Evolutionary conservation across 2,113 vertebrate genomes (phyloP).

Genomic region (Rhinoptilus africanus): DNA sequence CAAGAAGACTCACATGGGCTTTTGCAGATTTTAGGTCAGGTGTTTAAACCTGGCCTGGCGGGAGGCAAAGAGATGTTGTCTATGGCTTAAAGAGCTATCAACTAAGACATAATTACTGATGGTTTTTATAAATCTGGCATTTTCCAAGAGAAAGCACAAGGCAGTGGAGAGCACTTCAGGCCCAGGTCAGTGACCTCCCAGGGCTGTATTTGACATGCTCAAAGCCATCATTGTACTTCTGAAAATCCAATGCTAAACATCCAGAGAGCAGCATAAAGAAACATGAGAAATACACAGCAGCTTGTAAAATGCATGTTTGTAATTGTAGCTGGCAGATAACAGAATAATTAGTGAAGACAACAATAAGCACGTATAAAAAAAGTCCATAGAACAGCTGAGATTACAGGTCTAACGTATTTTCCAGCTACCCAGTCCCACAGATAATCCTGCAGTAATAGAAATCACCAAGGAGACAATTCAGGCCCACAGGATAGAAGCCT

Average conservation of each 20-base stretch:
- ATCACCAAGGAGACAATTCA: not conserved
- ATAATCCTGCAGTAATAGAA: not conserved
- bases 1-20: accelerated
- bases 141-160: not conserved
- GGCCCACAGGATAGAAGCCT: not conserved
- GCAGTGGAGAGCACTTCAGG: not conserved
- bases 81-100: not conserved
- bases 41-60: not conserved
- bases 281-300: not conserved
- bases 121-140: not conserved
- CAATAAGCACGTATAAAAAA: not conserved
- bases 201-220: not conserved
- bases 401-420: slow-evolving; percentile 10
- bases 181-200: not conserved
- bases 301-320: not conserved
- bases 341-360: not conserved
- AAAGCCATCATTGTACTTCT: not conserved
- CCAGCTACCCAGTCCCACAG: not conserved
- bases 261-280: not conserved
- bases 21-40: not conserved
- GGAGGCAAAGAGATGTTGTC: not conserved
- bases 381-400: not conserved
- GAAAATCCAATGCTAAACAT: not conserved
- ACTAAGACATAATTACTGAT: not conserved
- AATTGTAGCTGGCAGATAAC: not conserved